Evolutionary conservation across 2,797 vertebrate genomes (phyloP).

Genomic region (Melanotaenia pygmaea): DNA sequence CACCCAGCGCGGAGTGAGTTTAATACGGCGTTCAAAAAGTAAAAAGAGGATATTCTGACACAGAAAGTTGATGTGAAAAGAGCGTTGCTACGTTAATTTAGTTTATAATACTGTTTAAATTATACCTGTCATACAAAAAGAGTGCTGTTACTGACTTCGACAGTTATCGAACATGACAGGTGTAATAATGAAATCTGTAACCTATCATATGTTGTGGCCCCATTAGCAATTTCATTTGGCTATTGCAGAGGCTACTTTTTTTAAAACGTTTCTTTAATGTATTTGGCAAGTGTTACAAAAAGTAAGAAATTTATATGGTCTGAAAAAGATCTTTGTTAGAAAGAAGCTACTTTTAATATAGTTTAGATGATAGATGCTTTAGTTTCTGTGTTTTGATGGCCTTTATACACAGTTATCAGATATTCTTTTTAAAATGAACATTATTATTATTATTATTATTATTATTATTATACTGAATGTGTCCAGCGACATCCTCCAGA

Average conservation of each 20-base stretch:
- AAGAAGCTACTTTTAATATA: background rate
- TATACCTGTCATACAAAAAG: constrained; percentile 2
- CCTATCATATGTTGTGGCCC: background rate
- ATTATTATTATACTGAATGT: too few relatives aligned
- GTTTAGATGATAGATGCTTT: background rate
- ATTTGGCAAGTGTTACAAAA: background rate
- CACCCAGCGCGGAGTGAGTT: constrained; percentile 4
- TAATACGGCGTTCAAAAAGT: background rate
- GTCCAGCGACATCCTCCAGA: too few relatives aligned
- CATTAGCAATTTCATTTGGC: background rate
- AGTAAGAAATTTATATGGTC: background rate
- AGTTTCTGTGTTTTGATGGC: background rate
- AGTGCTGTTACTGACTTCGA: constrained; percentile 9
- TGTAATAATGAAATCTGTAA: background rate
- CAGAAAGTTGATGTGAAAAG: constrained; percentile 35
- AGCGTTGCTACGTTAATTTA: background rate
- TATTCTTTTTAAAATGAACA: background rate
- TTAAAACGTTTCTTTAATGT: background rate
- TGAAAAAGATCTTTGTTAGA: background rate
- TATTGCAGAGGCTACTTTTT: background rate
- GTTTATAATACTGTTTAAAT: background rate
- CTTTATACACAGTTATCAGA: background rate
- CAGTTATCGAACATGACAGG: constrained; percentile 30
- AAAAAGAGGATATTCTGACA: background rate
- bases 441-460: background rate